Conservation (phyloP, 2,113 vertebrate species). For the Platysteira castanea region DNA sequence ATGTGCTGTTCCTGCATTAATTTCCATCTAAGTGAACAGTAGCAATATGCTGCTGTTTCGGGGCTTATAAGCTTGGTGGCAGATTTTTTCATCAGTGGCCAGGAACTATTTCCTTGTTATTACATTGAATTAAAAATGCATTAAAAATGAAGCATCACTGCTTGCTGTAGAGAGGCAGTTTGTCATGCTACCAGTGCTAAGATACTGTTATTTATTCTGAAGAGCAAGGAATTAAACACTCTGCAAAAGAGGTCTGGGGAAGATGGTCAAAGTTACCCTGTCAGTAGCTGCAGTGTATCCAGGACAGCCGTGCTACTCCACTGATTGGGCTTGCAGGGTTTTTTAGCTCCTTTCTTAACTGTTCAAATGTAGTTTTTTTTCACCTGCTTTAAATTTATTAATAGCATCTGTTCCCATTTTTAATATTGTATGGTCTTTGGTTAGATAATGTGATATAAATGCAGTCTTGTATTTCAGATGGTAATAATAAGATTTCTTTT, state of each 20-base stretch:
- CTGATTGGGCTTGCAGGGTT: background rate
- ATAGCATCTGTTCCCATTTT: background rate
- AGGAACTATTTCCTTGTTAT: background rate
- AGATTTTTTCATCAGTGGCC: background rate
- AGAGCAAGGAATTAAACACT: background rate
- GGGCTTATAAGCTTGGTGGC: background rate
- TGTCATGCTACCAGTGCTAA: background rate
- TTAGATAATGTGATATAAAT: background rate
- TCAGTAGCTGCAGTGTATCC: background rate
- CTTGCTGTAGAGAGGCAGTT: background rate
- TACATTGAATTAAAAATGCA: background rate
- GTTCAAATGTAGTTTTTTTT: background rate
- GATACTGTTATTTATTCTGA: background rate
- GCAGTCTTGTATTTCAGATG: background rate
- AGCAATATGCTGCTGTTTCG: background rate
- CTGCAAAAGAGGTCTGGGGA: background rate
- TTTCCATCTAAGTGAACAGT: background rate
- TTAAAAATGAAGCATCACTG: background rate
- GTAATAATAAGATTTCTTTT: background rate
- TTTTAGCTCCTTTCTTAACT: background rate
- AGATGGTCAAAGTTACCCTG: background rate
- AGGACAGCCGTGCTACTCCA: fast-evolving
- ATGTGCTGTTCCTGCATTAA: background rate
- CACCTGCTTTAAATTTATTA: background rate
- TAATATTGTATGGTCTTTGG: background rate